Percentiles rank a stretch among this genome's conserved stretches.
Conservation (phyloP, 2,888 invertebrate genomes). For the Sympetrum striolatum region DNA sequence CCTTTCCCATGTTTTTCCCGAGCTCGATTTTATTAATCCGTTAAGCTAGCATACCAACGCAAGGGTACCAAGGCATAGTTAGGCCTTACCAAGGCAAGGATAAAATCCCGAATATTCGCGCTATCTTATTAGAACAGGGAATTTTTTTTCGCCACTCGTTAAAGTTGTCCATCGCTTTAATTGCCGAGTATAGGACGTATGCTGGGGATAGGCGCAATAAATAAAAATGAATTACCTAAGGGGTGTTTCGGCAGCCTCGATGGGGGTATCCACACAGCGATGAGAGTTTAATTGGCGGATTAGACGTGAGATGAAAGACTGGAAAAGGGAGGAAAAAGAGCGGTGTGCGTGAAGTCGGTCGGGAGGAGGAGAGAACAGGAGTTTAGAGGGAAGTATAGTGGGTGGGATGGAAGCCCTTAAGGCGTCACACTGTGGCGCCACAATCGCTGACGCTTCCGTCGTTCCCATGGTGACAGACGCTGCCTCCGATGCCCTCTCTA, state of each 20-base stretch:
- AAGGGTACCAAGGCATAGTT: too few relatives aligned
- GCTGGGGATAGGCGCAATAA: too few relatives aligned
- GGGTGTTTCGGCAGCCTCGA: not conserved
- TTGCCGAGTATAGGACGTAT: too few relatives aligned
- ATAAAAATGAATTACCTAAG: too few relatives aligned
- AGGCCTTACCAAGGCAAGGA: too few relatives aligned
- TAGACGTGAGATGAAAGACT: constrained; percentile 47
- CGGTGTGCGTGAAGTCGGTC: constrained; percentile 34
- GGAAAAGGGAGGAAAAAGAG: not conserved
- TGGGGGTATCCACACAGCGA: constrained; percentile 47
- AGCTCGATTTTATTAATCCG: too few relatives aligned
- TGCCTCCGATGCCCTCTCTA: not conserved
- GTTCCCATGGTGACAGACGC: constrained; percentile 39
- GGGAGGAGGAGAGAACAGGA: not conserved
- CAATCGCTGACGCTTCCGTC: constrained; percentile 3
- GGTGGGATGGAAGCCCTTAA: constrained; percentile 10
- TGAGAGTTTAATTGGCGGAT: constrained; percentile 49
- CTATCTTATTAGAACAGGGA: too few relatives aligned
- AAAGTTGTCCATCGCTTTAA: too few relatives aligned
- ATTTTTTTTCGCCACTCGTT: too few relatives aligned
- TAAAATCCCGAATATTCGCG: too few relatives aligned
- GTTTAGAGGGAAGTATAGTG: constrained; percentile 23
- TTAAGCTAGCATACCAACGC: too few relatives aligned
- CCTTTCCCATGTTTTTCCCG: too few relatives aligned
- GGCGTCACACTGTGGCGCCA: constrained; percentile 25